Percentiles rank a stretch among this genome's conserved stretches.
Evolutionary conservation across 2,797 vertebrate species (phyloP).

Genomic region (Thalassophryne amazonica): DNA sequence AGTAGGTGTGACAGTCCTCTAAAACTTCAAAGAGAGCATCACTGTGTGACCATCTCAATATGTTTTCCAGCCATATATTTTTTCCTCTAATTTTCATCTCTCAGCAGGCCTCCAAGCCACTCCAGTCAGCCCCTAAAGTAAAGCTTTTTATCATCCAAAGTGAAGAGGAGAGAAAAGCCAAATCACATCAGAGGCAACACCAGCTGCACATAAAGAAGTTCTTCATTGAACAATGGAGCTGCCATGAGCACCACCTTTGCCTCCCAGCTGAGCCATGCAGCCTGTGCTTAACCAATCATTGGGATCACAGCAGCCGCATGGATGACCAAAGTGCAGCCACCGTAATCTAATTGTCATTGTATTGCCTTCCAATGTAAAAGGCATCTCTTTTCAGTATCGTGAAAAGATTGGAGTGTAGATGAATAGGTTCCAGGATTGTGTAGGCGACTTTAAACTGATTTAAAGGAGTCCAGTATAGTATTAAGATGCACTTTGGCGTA

Average conservation of each 20-base stretch:
- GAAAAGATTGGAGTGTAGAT: constrained; percentile 67
- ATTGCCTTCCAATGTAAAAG: constrained; percentile 78
- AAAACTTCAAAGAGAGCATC: constrained; percentile 1
- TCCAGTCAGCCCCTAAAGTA: constrained; percentile 37
- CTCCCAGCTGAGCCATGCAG: constrained; percentile 71
- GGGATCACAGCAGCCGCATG: constrained; percentile 70
- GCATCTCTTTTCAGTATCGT: constrained; percentile 71
- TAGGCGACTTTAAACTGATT: constrained; percentile 76
- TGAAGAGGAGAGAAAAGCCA: constrained; percentile 61
- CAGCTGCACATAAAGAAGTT: constrained; percentile 74
- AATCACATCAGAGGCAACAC: constrained; percentile 76
- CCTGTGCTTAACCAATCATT: constrained; percentile 68
- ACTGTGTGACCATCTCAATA: neutral
- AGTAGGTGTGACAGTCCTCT: no score
- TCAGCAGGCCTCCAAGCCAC: constrained; percentile 35
- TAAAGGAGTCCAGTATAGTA: constrained; percentile 72
- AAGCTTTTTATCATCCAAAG: constrained; percentile 70
- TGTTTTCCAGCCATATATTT: constrained; percentile 6
- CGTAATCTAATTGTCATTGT: constrained; percentile 83
- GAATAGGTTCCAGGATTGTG: constrained; percentile 66
- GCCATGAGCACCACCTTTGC: constrained; percentile 68
- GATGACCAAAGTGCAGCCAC: constrained; percentile 74
- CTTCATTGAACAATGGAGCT: constrained; percentile 67
- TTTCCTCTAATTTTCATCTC: constrained; percentile 37
- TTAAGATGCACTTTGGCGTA: constrained; percentile 75